Evolutionary conservation across 2,113 vertebrate species (phyloP), one percentile per base, ranked within the genome.

Genomic region (Empidonax traillii): DNA sequence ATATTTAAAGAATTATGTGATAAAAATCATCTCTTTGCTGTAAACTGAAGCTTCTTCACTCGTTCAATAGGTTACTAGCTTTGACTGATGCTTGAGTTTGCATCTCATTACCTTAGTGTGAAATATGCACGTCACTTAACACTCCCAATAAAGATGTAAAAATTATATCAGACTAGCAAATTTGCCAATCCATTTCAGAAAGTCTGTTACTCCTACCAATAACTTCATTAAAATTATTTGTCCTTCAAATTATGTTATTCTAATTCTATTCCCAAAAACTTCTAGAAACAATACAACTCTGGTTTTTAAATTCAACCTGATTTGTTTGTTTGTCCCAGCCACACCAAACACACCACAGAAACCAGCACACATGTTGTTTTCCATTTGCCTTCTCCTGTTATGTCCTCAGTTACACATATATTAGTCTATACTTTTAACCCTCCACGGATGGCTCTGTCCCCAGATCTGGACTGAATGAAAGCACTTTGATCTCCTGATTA

Each of bases 1-100:
- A 62, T 66, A 86, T 41, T 92, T 90, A 85, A 97, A 78, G 37
- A 46, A 93, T 62, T 79, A 94, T 46, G 52, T 58, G 35, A 61
- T 65, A 86, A 91, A 83, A 83, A 85, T 21, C 23, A 96, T 67
- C 43, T 90, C 90, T 89, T 61, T 39, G 75, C 21, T 81, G 18
- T 76, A 74, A 87, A 81, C 8, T 85, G 61, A 55, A 55, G 12
- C 79, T 78, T 90, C 79, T 76, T 92, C 51, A 84, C 55, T 72
- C 51, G 44, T 65, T 65, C 76, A 78, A 19, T 79, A 72, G 46
- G 30, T 52, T 85, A 66, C 67, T 15, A 59, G 44, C 44, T 89
- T 65, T 59, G 73, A 82, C 37, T 82, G 90, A 83, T 49, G 8
- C 30, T 58, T 83, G 37, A 56, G 53, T 27, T 61, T 76, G 3